Evolutionary conservation across 1,140 invertebrate genomes (phyloP).

Genomic region (Cydia amplana): DNA sequence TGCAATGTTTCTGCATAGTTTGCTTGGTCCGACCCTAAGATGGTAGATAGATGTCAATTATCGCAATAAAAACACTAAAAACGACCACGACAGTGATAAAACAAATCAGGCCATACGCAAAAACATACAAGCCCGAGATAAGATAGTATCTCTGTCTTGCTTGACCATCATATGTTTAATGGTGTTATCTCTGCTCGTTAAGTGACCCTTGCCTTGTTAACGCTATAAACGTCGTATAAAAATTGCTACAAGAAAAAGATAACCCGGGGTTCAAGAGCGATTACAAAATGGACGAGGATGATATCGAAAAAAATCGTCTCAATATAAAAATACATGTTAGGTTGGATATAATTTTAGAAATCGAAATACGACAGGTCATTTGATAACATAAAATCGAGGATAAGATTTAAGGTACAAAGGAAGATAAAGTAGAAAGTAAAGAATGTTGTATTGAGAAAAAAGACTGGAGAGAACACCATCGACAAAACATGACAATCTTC

Average conservation of each 20-base stretch:
- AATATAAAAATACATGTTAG: no score
- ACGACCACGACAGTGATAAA: neutral
- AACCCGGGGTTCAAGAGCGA: slow-evolving; percentile 12
- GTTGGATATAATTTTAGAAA: no score
- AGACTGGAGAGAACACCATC: neutral
- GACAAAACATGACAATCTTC: neutral
- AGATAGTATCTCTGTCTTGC: neutral
- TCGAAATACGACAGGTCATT: no score
- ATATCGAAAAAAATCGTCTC: neutral
- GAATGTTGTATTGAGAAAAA: neutral
- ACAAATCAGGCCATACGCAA: neutral
- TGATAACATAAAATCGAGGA: neutral
- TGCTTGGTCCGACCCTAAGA: no score
- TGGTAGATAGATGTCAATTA: neutral
- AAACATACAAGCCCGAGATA: neutral
- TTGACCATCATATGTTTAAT: slow-evolving; percentile 7
- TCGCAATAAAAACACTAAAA: neutral
- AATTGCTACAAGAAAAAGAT: slow-evolving; percentile 27
- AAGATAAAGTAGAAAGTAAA: neutral
- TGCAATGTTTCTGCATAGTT: no score
- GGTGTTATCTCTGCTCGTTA: neutral
- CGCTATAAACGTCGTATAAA: neutral
- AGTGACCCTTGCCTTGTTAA: neutral
- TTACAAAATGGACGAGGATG: neutral
- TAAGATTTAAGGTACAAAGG: neutral